A percentile compares a stretch with the other conserved stretches of the same genome.
phyloP scores from a whole-genome alignment of 2,113 vertebrate genomes.

The Tragelaphus scriptus region DNA sequence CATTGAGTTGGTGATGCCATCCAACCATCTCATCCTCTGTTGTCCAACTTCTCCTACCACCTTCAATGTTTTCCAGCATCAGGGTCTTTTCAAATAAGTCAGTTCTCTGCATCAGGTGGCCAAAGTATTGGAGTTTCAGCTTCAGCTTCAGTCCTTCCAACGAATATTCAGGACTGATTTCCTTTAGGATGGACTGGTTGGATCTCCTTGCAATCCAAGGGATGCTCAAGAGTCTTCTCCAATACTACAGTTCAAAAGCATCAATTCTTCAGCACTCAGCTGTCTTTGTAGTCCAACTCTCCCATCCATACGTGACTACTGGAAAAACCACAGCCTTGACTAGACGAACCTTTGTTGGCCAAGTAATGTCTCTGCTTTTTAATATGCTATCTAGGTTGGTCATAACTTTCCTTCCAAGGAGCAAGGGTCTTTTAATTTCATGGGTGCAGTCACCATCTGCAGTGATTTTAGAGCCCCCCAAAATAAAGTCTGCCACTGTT shows the following conservation, averaged over 20 bases:
- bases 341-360: neutral
- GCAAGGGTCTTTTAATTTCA: neutral
- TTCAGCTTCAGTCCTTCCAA: neutral
- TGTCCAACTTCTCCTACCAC: neutral
- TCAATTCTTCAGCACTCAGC: accelerated
- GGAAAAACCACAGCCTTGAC: neutral
- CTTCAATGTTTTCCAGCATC: neutral
- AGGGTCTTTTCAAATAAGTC: neutral
- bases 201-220: neutral
- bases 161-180: neutral
- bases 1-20: neutral
- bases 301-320: neutral
- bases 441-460: neutral
- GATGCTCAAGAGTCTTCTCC: neutral
- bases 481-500: neutral
- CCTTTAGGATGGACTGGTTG: neutral
- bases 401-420: neutral
- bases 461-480: neutral
- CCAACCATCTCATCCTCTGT: neutral
- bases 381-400: neutral
- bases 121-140: neutral
- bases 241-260: neutral
- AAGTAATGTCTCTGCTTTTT: neutral
- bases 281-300: neutral
- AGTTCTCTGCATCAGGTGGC: neutral